Conservation (phyloP, 2,797 vertebrate species). For the Ambastaia sidthimunki region DNA sequence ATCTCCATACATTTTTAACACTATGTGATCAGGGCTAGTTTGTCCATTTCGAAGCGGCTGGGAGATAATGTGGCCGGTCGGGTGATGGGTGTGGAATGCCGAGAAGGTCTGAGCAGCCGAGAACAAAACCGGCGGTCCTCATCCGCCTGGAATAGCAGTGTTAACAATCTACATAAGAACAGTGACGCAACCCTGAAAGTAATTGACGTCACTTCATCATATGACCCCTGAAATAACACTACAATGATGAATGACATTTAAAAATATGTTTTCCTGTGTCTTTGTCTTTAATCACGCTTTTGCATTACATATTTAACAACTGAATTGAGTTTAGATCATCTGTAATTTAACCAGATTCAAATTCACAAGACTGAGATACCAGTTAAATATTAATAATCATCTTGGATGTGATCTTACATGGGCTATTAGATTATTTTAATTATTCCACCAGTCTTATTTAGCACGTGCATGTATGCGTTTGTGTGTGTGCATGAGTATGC, state of each 20-base stretch:
- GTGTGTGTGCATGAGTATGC: too few relatives aligned
- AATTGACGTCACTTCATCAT: conserved; percentile 4
- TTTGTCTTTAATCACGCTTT: not conserved
- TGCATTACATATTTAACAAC: not conserved
- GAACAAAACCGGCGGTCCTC: conserved; percentile 68
- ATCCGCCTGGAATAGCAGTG: conserved; percentile 73
- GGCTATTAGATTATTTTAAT: too few relatives aligned
- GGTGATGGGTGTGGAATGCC: conserved; percentile 67
- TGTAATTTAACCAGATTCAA: too few relatives aligned
- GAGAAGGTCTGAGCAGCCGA: conserved; percentile 61
- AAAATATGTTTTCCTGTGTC: not conserved
- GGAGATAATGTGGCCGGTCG: conserved; percentile 67
- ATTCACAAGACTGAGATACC: conserved; percentile 65
- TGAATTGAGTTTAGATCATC: too few relatives aligned
- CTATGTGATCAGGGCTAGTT: conserved; percentile 61
- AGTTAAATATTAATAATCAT: too few relatives aligned
- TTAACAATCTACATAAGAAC: conserved; percentile 71
- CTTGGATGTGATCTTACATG: too few relatives aligned
- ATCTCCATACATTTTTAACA: conserved; percentile 65
- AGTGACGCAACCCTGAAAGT: not conserved
- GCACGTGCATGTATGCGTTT: too few relatives aligned
- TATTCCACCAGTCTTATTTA: too few relatives aligned
- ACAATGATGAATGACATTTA: not conserved
- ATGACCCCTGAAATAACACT: not conserved
- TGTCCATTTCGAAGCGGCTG: conserved; percentile 69